phyloP scores from a whole-genome alignment of 2,888 invertebrate species.

The Agrotis segetum region DNA sequence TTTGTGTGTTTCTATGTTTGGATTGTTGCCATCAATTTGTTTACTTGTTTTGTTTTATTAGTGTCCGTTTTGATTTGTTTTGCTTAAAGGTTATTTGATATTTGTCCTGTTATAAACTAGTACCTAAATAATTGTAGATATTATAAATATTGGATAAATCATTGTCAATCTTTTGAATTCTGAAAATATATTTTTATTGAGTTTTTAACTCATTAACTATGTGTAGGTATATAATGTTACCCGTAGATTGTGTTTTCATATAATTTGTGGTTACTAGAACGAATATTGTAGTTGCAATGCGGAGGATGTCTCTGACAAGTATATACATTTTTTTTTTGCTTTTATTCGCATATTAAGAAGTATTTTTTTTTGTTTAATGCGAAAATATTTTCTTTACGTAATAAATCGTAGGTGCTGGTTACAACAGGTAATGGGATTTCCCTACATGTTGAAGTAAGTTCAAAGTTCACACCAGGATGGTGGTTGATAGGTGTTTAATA shows the following conservation, averaged over 20 bases:
- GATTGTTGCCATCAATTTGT: conserved; percentile 46
- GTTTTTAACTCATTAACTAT: too few relatives aligned
- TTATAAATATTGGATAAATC: background rate
- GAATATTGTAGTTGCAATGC: background rate
- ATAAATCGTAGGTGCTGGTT: background rate
- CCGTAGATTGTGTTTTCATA: too few relatives aligned
- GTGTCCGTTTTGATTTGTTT: conserved; percentile 10
- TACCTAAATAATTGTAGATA: background rate
- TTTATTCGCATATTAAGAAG: background rate
- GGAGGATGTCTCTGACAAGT: background rate
- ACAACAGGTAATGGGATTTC: conserved; percentile 9
- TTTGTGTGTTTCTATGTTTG: conserved; percentile 57
- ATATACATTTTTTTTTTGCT: too few relatives aligned
- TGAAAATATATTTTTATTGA: too few relatives aligned
- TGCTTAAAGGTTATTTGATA: background rate
- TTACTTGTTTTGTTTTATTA: conserved; percentile 22
- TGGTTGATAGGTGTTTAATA: conserved; percentile 26
- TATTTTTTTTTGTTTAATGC: background rate
- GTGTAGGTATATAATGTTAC: background rate
- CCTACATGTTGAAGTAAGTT: conserved; percentile 28
- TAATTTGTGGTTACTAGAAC: background rate
- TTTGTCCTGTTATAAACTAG: background rate
- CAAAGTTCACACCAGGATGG: conserved; percentile 31
- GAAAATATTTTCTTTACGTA: background rate
- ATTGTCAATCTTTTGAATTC: too few relatives aligned